Base-by-base conservation (phyloP, 2,888 invertebrate genomes). In the Sylvicola cinctus region DNA sequence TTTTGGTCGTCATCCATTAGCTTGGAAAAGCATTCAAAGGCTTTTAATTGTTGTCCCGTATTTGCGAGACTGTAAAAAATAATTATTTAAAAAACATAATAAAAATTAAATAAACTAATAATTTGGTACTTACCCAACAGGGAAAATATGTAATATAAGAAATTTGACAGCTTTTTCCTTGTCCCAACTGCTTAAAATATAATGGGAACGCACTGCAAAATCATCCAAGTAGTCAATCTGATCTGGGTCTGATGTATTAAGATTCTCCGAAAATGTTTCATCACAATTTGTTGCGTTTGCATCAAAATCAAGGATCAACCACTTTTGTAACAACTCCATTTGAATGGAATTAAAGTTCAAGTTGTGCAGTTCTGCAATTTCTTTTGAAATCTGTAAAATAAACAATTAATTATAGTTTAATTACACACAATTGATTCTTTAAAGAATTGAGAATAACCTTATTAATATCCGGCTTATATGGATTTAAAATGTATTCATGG, bases 11-110 rank as follows among this genome's bases (percentile, higher is more conserved):
- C 54, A 36, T 55, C 50, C 12, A 53, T 51, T 0, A 58, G 44
- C 38, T 55, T 55, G 3, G 51, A 50, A 31, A 55, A 53, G 32
- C 57, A 57, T 42, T 58, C 58, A 35, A 52, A 54, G 45, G 56
- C 49, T 37, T 55, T 52, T 16, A 58, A 41, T 38, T 55, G 56
- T 10, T 54, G 50, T 3, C 46, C 49, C 4, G 52, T 52, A 37
- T 10, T 29, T 34, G 0, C 40, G 41, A n/a, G 10, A 33, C 3
- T 7, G n/a, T 16, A 13, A 33, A 15, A 8, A 31, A 31, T 16
- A 16, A 31, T n/a, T 16, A 33, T 28, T 17, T n/a, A 14, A 16
- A 28, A 16, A 27, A 16, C 12, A 15, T 11, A 13, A 12, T 3
- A 13, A 11, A 16, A 15, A n/a, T 10, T 3, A 14, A 14, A 17